These are phyloP conservation scores for Microcebus ravelobensis DNA, from an alignment of 2,113 vertebrate species.

Conservation along the genomic window DNA sequence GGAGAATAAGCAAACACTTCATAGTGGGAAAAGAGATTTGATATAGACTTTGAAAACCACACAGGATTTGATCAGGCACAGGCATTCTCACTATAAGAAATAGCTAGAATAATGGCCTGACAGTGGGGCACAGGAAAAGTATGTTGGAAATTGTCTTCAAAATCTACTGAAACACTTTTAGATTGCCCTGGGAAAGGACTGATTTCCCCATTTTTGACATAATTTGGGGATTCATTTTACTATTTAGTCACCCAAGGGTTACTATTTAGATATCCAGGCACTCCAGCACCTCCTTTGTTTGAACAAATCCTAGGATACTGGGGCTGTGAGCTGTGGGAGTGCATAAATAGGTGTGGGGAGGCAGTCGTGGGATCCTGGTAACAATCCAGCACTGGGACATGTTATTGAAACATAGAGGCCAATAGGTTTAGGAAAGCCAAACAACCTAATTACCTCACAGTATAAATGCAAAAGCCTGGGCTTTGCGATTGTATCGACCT, in stretches of 20 bases:
- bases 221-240: background rate
- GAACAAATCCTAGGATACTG: background rate
- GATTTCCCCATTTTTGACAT: background rate
- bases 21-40: background rate
- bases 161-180: background rate
- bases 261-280: background rate
- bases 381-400: background rate
- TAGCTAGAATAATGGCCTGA: background rate
- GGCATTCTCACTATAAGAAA: background rate
- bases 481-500: background rate
- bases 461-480: background rate
- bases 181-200: background rate
- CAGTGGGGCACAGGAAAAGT: background rate
- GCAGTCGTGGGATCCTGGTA: background rate
- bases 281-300: background rate
- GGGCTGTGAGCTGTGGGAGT: background rate
- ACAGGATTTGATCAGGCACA: background rate
- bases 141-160: background rate
- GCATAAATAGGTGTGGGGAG: background rate
- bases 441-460: background rate
- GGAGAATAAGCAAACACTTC: background rate
- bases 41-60: background rate
- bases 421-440: background rate
- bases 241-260: background rate
- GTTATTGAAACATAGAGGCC: background rate